Conservation (phyloP, 2,113 vertebrate species). For the Eurypyga helias region DNA sequence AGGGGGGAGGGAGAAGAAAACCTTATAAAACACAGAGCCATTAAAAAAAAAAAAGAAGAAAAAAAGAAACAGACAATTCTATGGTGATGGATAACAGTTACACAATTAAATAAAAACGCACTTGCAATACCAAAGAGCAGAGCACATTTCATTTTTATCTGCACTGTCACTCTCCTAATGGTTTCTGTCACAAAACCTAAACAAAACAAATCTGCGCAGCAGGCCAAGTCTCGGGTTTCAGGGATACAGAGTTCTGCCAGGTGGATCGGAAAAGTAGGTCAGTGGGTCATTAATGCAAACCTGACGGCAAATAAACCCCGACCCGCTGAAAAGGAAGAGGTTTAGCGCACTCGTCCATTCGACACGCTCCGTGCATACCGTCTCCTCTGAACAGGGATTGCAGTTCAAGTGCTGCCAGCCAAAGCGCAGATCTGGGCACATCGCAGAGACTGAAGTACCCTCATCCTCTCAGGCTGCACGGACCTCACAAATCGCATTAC, state of each 20-base stretch:
- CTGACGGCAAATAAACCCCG: constrained; percentile 26
- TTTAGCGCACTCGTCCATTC: not conserved
- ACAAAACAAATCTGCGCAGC: constrained; percentile 46
- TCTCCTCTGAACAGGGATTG: not conserved
- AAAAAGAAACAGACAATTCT: not conserved
- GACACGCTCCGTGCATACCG: not conserved
- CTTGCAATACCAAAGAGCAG: not conserved
- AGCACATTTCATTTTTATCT: constrained; percentile 47
- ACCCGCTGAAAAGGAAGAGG: not conserved
- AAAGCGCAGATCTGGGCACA: not conserved
- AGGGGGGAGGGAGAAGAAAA: constrained; percentile 19
- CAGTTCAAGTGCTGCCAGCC: not conserved
- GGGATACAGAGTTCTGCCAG: constrained; percentile 39
- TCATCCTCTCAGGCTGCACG: not conserved
- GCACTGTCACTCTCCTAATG: constrained; percentile 35
- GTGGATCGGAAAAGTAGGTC: constrained; percentile 75
- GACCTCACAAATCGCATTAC: not conserved
- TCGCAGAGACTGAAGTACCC: not conserved
- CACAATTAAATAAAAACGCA: constrained; percentile 57
- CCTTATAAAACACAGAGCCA: not conserved
- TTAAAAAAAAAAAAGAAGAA: not conserved
- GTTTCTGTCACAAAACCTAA: constrained; percentile 64
- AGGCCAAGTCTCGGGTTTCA: constrained; percentile 7
- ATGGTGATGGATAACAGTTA: constrained; percentile 31
- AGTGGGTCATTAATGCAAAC: constrained; percentile 72